phyloP scores from a whole-genome alignment of 2,888 invertebrate species.

The Agonopterix alstromeriana region DNA sequence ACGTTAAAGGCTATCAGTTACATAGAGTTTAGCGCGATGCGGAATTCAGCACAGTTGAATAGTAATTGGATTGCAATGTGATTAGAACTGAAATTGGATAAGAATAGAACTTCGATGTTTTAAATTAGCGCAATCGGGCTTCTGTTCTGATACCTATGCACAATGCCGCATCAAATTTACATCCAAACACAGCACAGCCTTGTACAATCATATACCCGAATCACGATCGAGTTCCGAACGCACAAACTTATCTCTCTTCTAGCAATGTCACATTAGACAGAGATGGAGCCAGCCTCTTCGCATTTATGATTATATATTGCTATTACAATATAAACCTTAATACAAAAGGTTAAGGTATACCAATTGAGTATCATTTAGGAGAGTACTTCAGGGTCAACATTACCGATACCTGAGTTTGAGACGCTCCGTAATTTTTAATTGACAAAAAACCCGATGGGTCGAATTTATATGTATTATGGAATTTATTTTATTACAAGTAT shows the following conservation, averaged over 20 bases:
- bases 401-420: constrained; percentile 53
- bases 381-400: background rate
- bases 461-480: constrained; percentile 54
- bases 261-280: constrained; percentile 13
- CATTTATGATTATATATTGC: too few relatives aligned
- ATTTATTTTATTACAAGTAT: constrained; percentile 68
- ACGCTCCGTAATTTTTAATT: constrained; percentile 66
- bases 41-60: too few relatives aligned
- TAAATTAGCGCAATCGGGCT: too few relatives aligned
- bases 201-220: background rate
- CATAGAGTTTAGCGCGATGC: too few relatives aligned
- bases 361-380: background rate
- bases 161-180: background rate
- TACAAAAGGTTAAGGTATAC: background rate
- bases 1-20: too few relatives aligned
- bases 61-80: too few relatives aligned
- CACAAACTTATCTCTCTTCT: constrained; percentile 8
- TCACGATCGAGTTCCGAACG: background rate
- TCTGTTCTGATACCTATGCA: background rate
- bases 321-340: too few relatives aligned
- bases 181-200: background rate
- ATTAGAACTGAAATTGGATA: too few relatives aligned
- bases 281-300: constrained; percentile 6
- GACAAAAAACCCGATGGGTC: constrained; percentile 65
- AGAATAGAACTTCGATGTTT: too few relatives aligned